These are phyloP conservation scores for Petrocephalus schoutedeni DNA, from an alignment of 2,797 vertebrate species.

Conservation along the genomic window DNA sequence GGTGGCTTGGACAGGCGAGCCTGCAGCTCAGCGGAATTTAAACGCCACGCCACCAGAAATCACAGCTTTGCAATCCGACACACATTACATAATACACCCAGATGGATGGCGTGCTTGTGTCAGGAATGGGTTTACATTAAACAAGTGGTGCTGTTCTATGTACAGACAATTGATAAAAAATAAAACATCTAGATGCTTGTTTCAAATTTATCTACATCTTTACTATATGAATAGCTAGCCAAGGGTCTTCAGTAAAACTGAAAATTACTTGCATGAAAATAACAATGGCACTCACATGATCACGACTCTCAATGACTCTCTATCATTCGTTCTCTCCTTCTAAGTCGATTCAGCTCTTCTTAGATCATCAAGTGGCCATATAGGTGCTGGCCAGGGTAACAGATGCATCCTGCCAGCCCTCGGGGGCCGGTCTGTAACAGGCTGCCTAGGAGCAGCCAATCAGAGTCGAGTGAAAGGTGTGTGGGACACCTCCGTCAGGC, in stretches of 20 bases:
- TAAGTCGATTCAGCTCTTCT: neutral
- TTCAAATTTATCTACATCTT: neutral
- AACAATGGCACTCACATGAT: neutral
- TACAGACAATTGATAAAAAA: neutral
- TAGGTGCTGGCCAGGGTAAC: neutral
- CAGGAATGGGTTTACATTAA: neutral
- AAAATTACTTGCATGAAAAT: neutral
- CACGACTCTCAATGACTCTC: neutral
- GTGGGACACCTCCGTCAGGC: neutral
- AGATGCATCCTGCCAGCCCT: neutral
- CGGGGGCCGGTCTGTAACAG: neutral
- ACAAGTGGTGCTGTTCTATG: neutral
- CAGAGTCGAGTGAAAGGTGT: neutral
- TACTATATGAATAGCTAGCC: neutral
- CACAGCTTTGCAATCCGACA: neutral
- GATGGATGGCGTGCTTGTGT: neutral
- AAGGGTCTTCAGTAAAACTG: neutral
- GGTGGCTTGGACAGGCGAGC: neutral
- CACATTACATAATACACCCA: neutral
- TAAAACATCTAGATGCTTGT: neutral
- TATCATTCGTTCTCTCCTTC: neutral
- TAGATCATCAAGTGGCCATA: neutral
- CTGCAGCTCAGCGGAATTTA: neutral
- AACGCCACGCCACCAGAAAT: neutral
- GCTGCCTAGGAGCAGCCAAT: neutral